Evolutionary conservation across 2,113 vertebrate species (phyloP).

Genomic region (Rhinopomastus cyanomelas): DNA sequence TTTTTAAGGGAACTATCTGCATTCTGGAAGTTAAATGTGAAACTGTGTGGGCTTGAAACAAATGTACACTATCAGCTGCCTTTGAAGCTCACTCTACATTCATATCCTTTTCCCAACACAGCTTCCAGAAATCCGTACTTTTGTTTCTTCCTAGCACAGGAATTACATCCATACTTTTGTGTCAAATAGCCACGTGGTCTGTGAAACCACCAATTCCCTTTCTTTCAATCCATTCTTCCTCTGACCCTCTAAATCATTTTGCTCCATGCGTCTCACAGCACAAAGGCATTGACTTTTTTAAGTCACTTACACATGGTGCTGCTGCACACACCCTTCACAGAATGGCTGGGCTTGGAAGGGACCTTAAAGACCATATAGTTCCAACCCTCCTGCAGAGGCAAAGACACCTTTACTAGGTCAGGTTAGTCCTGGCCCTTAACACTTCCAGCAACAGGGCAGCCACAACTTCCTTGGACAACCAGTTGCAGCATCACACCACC

Average conservation of each 20-base stretch:
- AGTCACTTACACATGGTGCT: background rate
- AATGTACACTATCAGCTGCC: background rate
- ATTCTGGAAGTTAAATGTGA: background rate
- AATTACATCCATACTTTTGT: background rate
- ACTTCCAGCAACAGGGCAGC: no score
- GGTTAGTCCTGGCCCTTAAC: no score
- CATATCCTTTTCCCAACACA: background rate
- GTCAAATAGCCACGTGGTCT: accelerated
- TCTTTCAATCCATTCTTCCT: background rate
- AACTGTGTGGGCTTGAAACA: background rate
- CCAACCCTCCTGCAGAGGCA: no score
- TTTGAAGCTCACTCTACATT: background rate
- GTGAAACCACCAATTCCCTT: background rate
- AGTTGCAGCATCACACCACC: no score
- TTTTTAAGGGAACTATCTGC: background rate
- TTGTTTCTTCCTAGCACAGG: background rate
- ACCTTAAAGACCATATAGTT: no score
- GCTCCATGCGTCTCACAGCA: background rate
- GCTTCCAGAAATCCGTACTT: background rate
- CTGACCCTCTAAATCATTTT: background rate
- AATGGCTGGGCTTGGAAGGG: no score
- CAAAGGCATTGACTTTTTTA: background rate
- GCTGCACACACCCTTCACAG: no score
- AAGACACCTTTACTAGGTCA: no score
- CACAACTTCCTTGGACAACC: no score